A percentile compares a stretch with the other conserved stretches of the same genome.
Evolutionary conservation across 2,113 vertebrate species (phyloP).

Genomic region (Potamarius usumacintae): DNA sequence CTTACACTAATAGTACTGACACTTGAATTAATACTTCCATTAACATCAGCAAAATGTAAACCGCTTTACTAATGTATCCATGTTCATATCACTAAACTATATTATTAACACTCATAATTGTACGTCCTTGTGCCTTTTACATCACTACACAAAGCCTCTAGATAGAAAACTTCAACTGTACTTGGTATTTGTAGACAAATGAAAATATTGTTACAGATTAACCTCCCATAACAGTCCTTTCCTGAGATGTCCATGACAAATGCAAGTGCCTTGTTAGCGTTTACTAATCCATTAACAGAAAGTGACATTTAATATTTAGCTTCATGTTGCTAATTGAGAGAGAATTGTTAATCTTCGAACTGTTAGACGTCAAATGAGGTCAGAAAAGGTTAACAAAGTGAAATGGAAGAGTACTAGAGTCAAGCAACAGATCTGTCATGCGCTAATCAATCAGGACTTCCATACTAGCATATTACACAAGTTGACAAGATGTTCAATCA

Average conservation of each 20-base stretch:
- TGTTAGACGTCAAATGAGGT: conserved; percentile 11
- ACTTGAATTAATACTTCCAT: neutral
- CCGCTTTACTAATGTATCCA: neutral
- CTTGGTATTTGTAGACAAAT: neutral
- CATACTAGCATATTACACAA: neutral
- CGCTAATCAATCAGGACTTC: neutral
- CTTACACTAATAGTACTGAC: neutral
- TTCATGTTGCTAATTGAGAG: neutral
- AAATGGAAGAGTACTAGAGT: neutral
- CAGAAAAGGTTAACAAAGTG: conserved; percentile 28
- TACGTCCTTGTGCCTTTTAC: neutral
- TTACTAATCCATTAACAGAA: conserved; percentile 17
- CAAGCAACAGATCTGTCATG: neutral
- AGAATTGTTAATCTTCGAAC: conserved; percentile 9
- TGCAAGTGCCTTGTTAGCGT: neutral
- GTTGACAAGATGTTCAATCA: too few relatives aligned
- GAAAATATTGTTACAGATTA: neutral
- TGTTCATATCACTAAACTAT: neutral
- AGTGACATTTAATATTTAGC: neutral
- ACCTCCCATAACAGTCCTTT: neutral
- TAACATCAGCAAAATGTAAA: neutral
- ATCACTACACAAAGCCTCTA: neutral
- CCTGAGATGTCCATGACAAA: neutral
- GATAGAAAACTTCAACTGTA: neutral
- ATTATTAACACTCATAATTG: neutral